These are phyloP conservation scores for Folsomia candida DNA, from an alignment of 2,888 invertebrate genomes.

Conservation along the genomic window DNA sequence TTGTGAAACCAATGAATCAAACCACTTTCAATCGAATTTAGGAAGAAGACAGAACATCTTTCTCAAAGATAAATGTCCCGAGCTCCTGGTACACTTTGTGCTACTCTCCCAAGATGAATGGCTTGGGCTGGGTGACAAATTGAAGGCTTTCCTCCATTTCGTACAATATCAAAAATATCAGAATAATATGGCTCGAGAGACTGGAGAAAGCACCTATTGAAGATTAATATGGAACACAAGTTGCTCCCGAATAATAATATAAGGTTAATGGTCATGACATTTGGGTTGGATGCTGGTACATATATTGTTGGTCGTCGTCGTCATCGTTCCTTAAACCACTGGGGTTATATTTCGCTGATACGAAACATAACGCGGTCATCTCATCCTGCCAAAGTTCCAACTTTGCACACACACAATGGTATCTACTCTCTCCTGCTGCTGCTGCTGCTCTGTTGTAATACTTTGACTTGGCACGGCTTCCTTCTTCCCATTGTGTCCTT, in stretches of 20 bases:
- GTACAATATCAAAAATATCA: conserved; percentile 11
- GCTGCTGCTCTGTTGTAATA: not conserved
- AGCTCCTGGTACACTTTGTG: conserved; percentile 8
- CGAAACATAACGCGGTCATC: not conserved
- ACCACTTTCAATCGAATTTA: conserved; percentile 18
- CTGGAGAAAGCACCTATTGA: conserved; percentile 2
- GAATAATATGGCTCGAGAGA: not conserved
- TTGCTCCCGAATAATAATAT: not conserved
- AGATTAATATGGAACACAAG: conserved; percentile 8
- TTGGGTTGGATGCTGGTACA: not conserved
- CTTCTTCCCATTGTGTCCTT: not conserved
- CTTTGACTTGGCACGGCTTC: conserved; percentile 16
- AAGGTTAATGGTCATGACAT: not conserved
- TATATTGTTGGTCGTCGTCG: not conserved
- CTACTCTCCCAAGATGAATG: not conserved
- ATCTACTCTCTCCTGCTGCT: too few species aligned
- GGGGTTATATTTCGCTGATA: not conserved
- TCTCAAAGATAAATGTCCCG: conserved; percentile 27
- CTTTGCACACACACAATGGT: conserved; percentile 9
- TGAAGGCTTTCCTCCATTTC: conserved; percentile 5
- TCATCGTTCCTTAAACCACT: not conserved
- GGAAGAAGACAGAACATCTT: conserved; percentile 25
- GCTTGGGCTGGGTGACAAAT: conserved; percentile 15
- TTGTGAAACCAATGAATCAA: not conserved
- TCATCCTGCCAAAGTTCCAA: not conserved